Evolutionary conservation across 2,888 invertebrate genomes (phyloP), one percentile per base, ranked within the genome.

Genomic region (Leucoptera coffeella): DNA sequence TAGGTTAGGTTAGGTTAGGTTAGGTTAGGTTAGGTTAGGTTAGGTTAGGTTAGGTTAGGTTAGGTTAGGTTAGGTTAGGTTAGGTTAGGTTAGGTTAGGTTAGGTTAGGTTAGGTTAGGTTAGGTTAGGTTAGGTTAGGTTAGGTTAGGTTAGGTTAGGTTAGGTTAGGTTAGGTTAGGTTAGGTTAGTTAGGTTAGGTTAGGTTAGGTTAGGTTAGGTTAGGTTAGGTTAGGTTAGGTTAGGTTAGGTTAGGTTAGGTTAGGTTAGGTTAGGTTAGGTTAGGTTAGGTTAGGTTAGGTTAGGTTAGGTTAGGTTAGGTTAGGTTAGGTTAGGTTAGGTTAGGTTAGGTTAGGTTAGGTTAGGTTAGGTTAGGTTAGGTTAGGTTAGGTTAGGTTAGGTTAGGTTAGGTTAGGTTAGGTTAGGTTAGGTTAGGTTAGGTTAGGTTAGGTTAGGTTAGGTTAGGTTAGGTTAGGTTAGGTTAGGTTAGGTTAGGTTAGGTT

Each of bases 1-100:
- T 33, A 33, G 33, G 33, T 33, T 33, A 33, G 33, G 33, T 33
- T 33, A 33, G 33, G 33, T 33, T 33, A 31, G 33, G 33, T 33
- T 33, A 33, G 30, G 33, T 33, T 31, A 33, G 33, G 33, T 33
- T 33, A 33, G 33, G 33, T 33, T 27, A 27, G 23, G 29, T 15
- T 25, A 17, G 14, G 15, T 27, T 23, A 22, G 14, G 17, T 25
- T 27, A 25, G 25, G 25, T 25, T 25, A 25, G 25, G 25, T 25
- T 19, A 22, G 25, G 22, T 27, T 27, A 27, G 30, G 27, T 30
- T 27, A 27, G 30, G 27, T 30, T 25, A 27, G 30, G 27, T 30
- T 27, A 27, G 30, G 27, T 30, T 27, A 27, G 27, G 27, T 27
- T 25, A 23, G 23, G 15, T 15, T n/a, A n/a, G 12, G 15, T 23